Conservation (phyloP, 1,140 invertebrate genomes). For the Mactra quadrangularis region DNA sequence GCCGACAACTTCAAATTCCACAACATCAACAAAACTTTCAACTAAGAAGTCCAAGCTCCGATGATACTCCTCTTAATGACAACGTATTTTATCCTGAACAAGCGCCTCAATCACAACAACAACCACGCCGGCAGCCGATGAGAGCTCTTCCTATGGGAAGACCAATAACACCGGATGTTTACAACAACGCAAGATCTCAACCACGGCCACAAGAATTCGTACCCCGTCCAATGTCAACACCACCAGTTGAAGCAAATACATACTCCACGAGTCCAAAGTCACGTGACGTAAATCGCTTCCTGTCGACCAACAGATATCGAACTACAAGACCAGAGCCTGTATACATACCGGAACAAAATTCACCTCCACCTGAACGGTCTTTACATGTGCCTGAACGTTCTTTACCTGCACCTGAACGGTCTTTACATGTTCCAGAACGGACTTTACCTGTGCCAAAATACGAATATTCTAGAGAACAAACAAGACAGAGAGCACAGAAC, state of each 20-base stretch:
- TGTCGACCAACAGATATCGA: conserved; percentile 9
- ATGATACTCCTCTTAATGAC: not conserved
- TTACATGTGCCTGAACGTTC: not conserved
- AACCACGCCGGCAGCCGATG: conserved; percentile 25
- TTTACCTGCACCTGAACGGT: not conserved
- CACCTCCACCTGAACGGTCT: not conserved
- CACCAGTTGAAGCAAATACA: conserved; percentile 21
- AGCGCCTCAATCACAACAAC: not conserved
- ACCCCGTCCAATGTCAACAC: conserved; percentile 49
- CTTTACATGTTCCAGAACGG: conserved; percentile 9
- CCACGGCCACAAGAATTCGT: conserved; percentile 26
- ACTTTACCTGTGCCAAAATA: not conserved
- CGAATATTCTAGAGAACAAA: no score
- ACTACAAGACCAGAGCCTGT: conserved; percentile 21
- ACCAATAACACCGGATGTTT: conserved; percentile 46
- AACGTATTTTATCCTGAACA: conserved; percentile 25
- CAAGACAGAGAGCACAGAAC: not conserved
- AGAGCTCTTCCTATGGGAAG: conserved; percentile 26
- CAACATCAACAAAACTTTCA: not conserved
- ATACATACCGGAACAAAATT: not conserved
- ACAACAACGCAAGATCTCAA: not conserved
- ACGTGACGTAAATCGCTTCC: conserved; percentile 48
- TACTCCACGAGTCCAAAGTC: conserved; percentile 41
- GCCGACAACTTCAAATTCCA: conserved; percentile 26
- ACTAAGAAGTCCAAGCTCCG: not conserved